Base-by-base conservation (phyloP, 2,888 invertebrate species). In the Thyatira batis region DNA sequence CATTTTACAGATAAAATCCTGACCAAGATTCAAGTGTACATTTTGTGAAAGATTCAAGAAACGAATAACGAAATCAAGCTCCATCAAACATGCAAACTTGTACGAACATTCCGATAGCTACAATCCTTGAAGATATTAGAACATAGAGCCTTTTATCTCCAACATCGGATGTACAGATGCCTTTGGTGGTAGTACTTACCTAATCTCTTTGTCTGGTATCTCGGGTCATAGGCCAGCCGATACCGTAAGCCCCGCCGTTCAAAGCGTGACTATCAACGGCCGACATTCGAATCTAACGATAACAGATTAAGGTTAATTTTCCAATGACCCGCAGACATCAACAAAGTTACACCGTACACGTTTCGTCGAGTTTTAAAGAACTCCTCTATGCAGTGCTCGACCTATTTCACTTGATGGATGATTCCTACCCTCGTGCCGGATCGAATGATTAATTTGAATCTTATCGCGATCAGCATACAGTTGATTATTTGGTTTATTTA, bases 151-250 rank as follows among this genome's bases (percentile, higher is more conserved):
- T 74, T 76, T 79, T 85, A 86, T 85, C 84, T 77, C 66, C 68
- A 63, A 67, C 72, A 81, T 82, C 81, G 72, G 73, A 79, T 78
- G 75, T 76, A 75, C 73, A 67, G 73, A 73, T 71, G 73, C 71
- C 69, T 70, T 69, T 72, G 57, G 45, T 72, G 57, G 45, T 55
- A 75, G 72, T 73, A 76, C 79, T 77, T 76, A 73, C 77, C 76
- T 85, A 84, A 85, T 87, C 84, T 85, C 69, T 78, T 74, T 73
- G 66, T 67, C 73, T 76, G 67, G 78, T 85, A 85, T 85, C 85
- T 80, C 63, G 75, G 85, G 84, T 84, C 86, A 82, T 76, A 86
- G 87, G 86, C 85, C 84, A 85, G 62, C 50, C 75, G 83, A 85
- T 87, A 85, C 86, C 85, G 87, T 84, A 84, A 85, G 75, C 66